Base-by-base conservation (phyloP, 1,140 invertebrate species). In the Aphelinus certus region DNA sequence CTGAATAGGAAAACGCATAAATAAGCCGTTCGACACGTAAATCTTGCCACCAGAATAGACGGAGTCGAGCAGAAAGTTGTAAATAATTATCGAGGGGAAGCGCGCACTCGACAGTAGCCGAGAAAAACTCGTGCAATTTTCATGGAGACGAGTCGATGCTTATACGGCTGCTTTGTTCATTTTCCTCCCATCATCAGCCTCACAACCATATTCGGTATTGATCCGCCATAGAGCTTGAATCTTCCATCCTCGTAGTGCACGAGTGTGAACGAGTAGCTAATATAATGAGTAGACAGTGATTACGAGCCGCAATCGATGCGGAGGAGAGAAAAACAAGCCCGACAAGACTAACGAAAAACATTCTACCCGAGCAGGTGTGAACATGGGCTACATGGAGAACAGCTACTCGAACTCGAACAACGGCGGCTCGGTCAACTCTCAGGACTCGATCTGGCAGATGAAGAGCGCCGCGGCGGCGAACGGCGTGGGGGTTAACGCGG, bases 361-460 rank as follows among this genome's bases (percentile, higher is more conserved):
- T 79, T 64, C 62, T 45, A 62, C 58, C 53, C 77, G 67, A 55
- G 56, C 83, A 94, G 93, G 93, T 90, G 92, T 94, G 76, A 95
- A 95, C 85, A 95, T 95, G 91, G 94, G 93, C 65, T 96, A 95
- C 88, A 93, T 95, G 88, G 95, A 96, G 81, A 95, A 96, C 86
- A 96, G 94, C 84, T 96, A 96, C 87, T 95, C 94, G 58, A 96
- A 96, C 84, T 96, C 95, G 67, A 95, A 96, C 87, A 96, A 97
- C 86, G 95, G 95, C 45, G 95, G 96, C 66, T 96, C 95, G 71
- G 95, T 97, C 55, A 96, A 97, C 88, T 96, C 95, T 1, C 96
- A 97, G 84, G 96, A 97, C 84, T 97, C 95, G n/a, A 88, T 97
- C 78, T 97, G 95, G 95, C 95, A 97, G 88, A 94, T 96, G 90